These are phyloP conservation scores for Trichoplusia ni DNA, from an alignment of 1,140 invertebrate species.

Conservation along the genomic window DNA sequence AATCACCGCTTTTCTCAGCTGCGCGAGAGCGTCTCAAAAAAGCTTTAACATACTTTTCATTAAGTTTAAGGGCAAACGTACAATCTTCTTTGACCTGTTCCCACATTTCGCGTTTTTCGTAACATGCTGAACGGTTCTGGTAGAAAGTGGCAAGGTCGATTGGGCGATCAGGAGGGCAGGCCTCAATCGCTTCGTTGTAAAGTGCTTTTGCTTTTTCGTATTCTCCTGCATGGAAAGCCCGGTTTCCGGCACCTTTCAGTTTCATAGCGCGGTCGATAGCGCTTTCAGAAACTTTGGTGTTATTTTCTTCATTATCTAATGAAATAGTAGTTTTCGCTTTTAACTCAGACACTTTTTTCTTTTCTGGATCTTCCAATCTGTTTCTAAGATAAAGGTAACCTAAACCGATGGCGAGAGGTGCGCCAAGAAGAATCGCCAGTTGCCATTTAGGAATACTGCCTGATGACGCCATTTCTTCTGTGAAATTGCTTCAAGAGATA, in stretches of 20 bases:
- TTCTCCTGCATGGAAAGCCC: constrained; percentile 91
- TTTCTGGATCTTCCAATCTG: constrained; percentile 79
- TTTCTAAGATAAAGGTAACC: constrained; percentile 90
- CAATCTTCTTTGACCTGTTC: constrained; percentile 93
- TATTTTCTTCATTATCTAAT: constrained; percentile 77
- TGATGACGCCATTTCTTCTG: constrained; percentile 71
- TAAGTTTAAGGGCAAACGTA: constrained; percentile 91
- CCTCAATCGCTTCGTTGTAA: constrained; percentile 94
- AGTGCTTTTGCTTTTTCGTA: constrained; percentile 93
- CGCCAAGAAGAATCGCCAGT: constrained; percentile 89
- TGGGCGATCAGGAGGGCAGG: constrained; percentile 88
- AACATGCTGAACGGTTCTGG: constrained; percentile 97
- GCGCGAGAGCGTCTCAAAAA: constrained; percentile 92
- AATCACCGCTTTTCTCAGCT: constrained; percentile 89
- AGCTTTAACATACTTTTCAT: constrained; percentile 95
- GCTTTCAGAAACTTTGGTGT: constrained; percentile 76
- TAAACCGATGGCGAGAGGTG: constrained; percentile 90
- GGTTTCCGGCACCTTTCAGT: constrained; percentile 94
- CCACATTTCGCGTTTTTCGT: constrained; percentile 95
- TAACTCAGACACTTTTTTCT: constrained; percentile 81
- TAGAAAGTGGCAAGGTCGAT: constrained; percentile 94
- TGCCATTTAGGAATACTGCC: constrained; percentile 85
- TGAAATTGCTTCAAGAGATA: constrained; percentile 35
- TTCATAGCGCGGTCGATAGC: constrained; percentile 87
- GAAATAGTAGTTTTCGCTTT: constrained; percentile 81